A percentile compares a stretch with the other conserved stretches of the same genome.
Evolutionary conservation across 2,797 vertebrate species (phyloP).

Genomic region (Alectoris magna): DNA sequence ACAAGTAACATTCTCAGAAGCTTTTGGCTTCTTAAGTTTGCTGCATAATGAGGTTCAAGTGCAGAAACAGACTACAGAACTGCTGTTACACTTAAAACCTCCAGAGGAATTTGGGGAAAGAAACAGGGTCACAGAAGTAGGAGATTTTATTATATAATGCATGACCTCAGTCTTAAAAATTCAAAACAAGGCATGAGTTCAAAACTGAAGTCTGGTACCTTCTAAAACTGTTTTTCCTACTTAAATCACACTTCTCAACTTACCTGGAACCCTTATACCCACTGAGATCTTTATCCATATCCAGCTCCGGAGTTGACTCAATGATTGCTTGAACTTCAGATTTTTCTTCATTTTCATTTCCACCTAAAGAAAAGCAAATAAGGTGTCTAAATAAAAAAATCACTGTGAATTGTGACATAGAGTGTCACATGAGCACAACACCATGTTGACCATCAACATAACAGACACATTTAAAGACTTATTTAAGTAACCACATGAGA

Average conservation of each 20-base stretch:
- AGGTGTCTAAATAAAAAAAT: not conserved
- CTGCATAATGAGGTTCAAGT: not conserved
- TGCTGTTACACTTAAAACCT: not conserved
- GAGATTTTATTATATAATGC: not conserved
- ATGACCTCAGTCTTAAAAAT: not conserved
- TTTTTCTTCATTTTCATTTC: conserved; percentile 86
- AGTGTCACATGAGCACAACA: not conserved
- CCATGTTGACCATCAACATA: not conserved
- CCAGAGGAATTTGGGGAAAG: not conserved
- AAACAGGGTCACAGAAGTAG: not conserved
- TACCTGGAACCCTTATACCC: conserved; percentile 92
- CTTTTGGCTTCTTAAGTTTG: not conserved
- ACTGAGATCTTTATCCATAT: conserved; percentile 92
- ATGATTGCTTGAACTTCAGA: conserved; percentile 98
- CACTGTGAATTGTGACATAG: not conserved
- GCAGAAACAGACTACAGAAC: not conserved
- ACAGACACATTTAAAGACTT: not conserved
- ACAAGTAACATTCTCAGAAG: not conserved
- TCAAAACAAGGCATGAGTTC: not conserved
- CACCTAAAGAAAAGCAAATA: conserved; percentile 73
- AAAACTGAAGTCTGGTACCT: not conserved
- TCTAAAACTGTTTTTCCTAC: not conserved
- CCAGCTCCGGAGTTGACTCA: conserved; percentile 96
- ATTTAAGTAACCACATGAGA: not conserved
- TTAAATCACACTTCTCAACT: not conserved